Base-by-base conservation (phyloP, 2,113 vertebrate genomes). In the Gambusia holbrooki region DNA sequence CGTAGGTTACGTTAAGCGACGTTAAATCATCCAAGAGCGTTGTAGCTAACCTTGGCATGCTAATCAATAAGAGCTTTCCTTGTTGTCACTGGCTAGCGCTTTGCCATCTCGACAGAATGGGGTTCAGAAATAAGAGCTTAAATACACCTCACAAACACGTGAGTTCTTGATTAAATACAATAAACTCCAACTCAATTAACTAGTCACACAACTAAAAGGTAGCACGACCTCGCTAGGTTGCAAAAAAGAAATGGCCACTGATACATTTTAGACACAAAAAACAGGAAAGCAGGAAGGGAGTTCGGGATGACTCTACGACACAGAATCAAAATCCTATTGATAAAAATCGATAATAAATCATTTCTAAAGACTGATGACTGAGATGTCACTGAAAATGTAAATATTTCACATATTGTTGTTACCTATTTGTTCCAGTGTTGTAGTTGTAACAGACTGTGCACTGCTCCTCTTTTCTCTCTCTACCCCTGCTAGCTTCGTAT, bases 401-500 rank as follows among this genome's bases (percentile, higher is more conserved):
- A 66, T 72, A 76, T 85, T 83, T 93, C 66, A 45, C 70, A 79
- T 91, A 74, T 86, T 91, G 85, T 93, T 92, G 91, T 94, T 94
- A 94, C 93, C 93, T 95, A 94, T 94, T 94, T 93, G 91, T 94
- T 90, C 92, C 82, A 92, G 89, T 94, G 90, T 93, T 90, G 94
- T 95, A 92, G 94, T 93, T 93, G 91, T 93, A 92, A 93, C 89
- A 93, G 91, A 92, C 94, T 90, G 92, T 92, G 90, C 93, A 93
- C 90, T 91, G 93, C 91, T 93, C 79, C 89, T 92, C 92, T 93
- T 93, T 91, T 90, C 85, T 90, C 79, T 87, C 80, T 87, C 84
- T 87, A 67, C 25, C 83, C 45, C 84, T 83, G 88, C 77, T 94
- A 93, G 74, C 90, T 87, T 93, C 92, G 80, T 90, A 92, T 92